Percentiles rank a stretch among this genome's conserved stretches.
phyloP scores from a whole-genome alignment of 2,888 invertebrate genomes.

The Rosalia funebris region DNA sequence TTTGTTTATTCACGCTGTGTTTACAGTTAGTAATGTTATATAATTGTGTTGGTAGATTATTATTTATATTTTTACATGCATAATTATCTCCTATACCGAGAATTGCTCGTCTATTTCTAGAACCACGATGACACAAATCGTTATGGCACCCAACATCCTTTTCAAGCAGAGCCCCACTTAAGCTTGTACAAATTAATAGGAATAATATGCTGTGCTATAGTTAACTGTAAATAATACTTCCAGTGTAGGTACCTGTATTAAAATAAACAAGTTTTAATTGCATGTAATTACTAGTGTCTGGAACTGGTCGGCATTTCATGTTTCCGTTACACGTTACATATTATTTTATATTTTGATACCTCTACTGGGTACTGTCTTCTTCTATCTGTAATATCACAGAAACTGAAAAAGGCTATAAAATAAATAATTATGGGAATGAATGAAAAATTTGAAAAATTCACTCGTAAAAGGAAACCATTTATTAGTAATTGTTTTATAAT shows the following conservation, averaged over 20 bases:
- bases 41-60: too few relatives aligned
- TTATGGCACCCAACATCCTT: too few relatives aligned
- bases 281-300: constrained; percentile 31
- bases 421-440: constrained; percentile 1
- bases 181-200: too few relatives aligned
- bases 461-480: neutral
- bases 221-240: constrained; percentile 15
- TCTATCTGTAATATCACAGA: neutral
- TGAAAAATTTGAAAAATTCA: constrained; percentile 1
- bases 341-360: constrained; percentile 1
- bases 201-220: constrained; percentile 18
- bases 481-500: constrained; percentile 10
- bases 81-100: too few relatives aligned
- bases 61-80: too few relatives aligned
- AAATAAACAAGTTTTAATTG: constrained; percentile 35
- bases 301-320: constrained; percentile 29
- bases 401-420: constrained; percentile 2
- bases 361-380: constrained; percentile 3
- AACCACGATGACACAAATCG: too few relatives aligned
- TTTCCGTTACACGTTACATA: constrained; percentile 25
- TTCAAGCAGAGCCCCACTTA: too few relatives aligned
- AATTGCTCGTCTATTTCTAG: too few relatives aligned
- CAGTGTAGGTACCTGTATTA: constrained; percentile 16
- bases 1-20: too few relatives aligned
- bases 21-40: too few relatives aligned